These are phyloP conservation scores for Micromesistius poutassou DNA, from an alignment of 2,797 vertebrate genomes.

Conservation along the genomic window DNA sequence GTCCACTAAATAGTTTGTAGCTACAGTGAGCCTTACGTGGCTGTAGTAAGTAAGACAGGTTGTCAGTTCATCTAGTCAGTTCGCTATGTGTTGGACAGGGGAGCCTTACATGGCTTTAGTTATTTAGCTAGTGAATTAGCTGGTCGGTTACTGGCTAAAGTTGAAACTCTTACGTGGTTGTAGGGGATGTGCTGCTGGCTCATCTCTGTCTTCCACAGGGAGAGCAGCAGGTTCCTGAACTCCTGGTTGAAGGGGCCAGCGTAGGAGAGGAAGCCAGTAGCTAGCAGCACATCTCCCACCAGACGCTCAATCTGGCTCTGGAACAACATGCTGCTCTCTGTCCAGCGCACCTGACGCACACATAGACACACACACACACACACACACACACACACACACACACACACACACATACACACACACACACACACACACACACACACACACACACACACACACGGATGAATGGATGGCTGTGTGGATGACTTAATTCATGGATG, in stretches of 20 bases:
- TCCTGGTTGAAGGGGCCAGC: constrained; percentile 86
- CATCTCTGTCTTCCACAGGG: constrained; percentile 79
- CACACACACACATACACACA: not conserved
- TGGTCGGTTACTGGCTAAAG: not conserved
- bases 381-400: not conserved
- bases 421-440: not conserved
- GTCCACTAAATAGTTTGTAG: too few relatives aligned
- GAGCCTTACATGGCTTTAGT: not conserved
- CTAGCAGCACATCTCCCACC: constrained; percentile 81
- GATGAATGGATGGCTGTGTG: not conserved
- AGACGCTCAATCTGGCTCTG: constrained; percentile 77
- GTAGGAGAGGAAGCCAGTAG: constrained; percentile 83
- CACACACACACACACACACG: not conserved
- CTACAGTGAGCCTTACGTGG: too few relatives aligned
- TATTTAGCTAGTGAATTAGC: not conserved
- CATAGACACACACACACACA: not conserved
- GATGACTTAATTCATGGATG: not conserved
- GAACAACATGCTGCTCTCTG: constrained; percentile 76
- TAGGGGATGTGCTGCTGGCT: constrained; percentile 72
- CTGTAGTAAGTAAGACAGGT: too few relatives aligned
- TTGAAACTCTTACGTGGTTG: constrained; percentile 64
- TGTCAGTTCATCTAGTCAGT: not conserved
- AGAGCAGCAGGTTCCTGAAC: constrained; percentile 76
- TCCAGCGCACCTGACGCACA: constrained; percentile 77
- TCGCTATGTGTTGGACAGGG: not conserved